Evolutionary conservation across 53 echinoderm and acorn worm genomes (phyloP), one percentile per base, ranked within the genome.

Genomic region (Arbacia lixula): DNA sequence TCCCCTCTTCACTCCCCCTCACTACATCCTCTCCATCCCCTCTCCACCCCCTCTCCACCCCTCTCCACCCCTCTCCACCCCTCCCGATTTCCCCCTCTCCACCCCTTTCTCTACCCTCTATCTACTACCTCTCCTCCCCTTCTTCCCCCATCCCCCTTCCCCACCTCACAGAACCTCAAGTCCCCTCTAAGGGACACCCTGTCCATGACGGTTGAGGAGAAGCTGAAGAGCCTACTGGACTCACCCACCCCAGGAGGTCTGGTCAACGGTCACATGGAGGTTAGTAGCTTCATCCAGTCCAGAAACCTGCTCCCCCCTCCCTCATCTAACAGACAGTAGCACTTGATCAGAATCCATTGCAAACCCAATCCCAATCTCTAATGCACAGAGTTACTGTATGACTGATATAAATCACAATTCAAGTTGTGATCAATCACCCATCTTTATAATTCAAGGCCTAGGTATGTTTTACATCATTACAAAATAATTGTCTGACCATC

Each of bases 131-230:
- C 33, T 61, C 33, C 11, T 20, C 12, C 1, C 20, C 6, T 5
- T 42, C 27, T 74, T 46, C 8, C 46, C 46, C 14, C 46, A 8
- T 46, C 46, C 46, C 14, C 8, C 46, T 46, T 10, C 46, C 46
- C 21, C 30, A 6, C 16, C 16, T 25, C 5, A 12, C 32, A 86
- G 86, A 86, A 86, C 35, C 51, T 52, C 5, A 86, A 66, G 36
- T 75, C 86, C 21, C 81, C 82, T 2, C 34, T 87, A 43, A 81
- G 88, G 56, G 88, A 87, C 20, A 49, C 82, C 6, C 42, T 81
- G 29, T 81, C 82, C 19, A 88, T 87, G 67, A 90, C 98, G 0
- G 98, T 97, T 0, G 98, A 97, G 34, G 98, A 97, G 50, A 94
- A 88, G 21, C 83, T 97, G 22, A 94, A 94, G 85, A 92, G 60